A percentile compares a stretch with the other conserved stretches of the same genome.
phyloP scores from a whole-genome alignment of 2,113 vertebrate genomes.

The Chlamydotis undulata region DNA sequence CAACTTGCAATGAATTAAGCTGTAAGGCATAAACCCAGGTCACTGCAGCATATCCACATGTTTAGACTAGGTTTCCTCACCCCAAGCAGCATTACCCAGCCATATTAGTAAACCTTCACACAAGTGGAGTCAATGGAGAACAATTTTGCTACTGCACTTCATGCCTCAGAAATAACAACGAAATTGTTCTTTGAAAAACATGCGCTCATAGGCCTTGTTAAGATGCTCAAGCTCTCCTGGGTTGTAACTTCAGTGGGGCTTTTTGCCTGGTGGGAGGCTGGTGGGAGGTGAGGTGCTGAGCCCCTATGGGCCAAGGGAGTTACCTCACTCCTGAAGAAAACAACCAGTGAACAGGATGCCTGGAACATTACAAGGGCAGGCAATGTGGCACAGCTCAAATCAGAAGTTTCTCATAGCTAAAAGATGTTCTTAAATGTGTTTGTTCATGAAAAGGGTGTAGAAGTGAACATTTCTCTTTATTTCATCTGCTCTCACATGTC shows the following conservation, averaged over 20 bases:
- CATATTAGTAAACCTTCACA: neutral
- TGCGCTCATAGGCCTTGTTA: accelerated
- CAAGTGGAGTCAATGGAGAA: neutral
- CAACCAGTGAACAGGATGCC: neutral
- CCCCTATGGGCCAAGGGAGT: accelerated
- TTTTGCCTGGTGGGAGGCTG: neutral
- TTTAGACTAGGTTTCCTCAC: neutral
- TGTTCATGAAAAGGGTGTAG: neutral
- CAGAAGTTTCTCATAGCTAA: neutral
- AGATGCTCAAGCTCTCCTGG: neutral
- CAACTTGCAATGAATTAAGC: neutral
- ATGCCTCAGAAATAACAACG: neutral
- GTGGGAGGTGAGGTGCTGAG: neutral
- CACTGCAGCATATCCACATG: neutral
- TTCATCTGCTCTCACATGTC: neutral
- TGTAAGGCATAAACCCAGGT: neutral
- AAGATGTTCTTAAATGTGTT: neutral
- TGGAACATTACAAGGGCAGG: neutral
- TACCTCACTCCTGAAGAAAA: neutral
- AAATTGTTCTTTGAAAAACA: neutral
- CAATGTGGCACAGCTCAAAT: neutral
- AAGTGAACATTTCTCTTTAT: neutral
- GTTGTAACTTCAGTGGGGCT: neutral
- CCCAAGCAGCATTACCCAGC: neutral
- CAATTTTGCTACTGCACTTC: neutral